Evolutionary conservation across 2,888 invertebrate genomes (phyloP).

Genomic region (Heterodera filipjevi): DNA sequence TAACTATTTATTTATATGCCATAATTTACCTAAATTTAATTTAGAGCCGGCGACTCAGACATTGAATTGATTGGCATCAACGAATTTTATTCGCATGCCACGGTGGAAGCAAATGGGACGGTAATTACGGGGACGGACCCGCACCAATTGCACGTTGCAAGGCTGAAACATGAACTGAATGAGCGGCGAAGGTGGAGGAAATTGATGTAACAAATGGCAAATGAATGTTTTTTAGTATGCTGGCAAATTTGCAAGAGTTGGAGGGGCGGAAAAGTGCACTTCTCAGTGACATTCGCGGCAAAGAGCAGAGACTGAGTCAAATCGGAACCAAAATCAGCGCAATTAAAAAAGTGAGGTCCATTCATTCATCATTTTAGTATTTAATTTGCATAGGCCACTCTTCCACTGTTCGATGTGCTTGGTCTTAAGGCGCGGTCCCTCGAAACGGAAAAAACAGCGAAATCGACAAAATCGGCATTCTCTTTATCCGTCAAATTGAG

Average conservation of each 20-base stretch:
- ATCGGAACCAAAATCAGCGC: slow-evolving; percentile 36
- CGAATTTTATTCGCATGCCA: slow-evolving; percentile 48
- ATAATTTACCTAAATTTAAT: not conserved
- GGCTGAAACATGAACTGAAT: slow-evolving; percentile 49
- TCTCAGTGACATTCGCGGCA: slow-evolving; percentile 52
- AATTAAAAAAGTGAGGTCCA: slow-evolving; percentile 25
- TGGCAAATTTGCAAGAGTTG: slow-evolving; percentile 47
- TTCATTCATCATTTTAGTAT: not conserved
- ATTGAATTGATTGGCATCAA: slow-evolving; percentile 51
- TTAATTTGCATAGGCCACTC: not conserved
- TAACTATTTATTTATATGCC: slow-evolving; percentile 5
- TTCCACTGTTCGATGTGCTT: not conserved
- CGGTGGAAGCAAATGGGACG: slow-evolving; percentile 37
- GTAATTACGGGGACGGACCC: slow-evolving; percentile 39
- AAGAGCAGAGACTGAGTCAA: slow-evolving; percentile 49
- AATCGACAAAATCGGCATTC: not conserved
- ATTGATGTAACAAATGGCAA: not conserved
- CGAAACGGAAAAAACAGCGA: not conserved
- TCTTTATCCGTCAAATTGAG: not conserved
- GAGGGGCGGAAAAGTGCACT: slow-evolving; percentile 53
- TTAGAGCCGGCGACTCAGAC: slow-evolving; percentile 51
- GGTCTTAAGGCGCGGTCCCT: not conserved
- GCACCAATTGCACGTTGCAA: slow-evolving; percentile 50
- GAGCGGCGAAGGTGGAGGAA: slow-evolving; percentile 47
- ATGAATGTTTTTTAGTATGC: slow-evolving; percentile 41